Conservation (phyloP, 1,140 invertebrate genomes). For the Mesaphorura yosii region DNA sequence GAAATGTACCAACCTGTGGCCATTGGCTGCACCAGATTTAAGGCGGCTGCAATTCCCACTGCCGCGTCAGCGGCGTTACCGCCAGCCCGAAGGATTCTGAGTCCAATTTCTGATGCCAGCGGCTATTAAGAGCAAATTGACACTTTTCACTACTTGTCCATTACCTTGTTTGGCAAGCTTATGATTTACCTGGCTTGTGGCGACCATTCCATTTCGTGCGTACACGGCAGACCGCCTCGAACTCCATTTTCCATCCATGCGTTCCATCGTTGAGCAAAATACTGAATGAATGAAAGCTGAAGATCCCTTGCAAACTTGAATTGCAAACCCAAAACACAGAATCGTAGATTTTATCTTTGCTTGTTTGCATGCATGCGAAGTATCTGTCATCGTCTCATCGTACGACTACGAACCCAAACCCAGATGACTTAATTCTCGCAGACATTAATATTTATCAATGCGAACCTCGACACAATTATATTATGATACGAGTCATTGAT, state of each 20-base stretch:
- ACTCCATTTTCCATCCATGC: constrained; percentile 9
- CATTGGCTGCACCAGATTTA: constrained; percentile 36
- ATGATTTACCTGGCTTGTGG: constrained; percentile 5
- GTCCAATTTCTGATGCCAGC: neutral
- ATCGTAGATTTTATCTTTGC: too few relatives aligned
- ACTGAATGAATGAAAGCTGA: neutral
- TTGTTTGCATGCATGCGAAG: too few relatives aligned
- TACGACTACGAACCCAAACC: too few relatives aligned
- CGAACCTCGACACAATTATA: too few relatives aligned
- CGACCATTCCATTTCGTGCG: constrained; percentile 20
- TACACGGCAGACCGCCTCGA: constrained; percentile 16
- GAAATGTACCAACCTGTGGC: constrained; percentile 32
- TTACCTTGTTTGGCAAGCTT: neutral
- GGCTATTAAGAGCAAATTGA: neutral
- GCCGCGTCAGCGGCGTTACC: constrained; percentile 41
- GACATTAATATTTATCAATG: too few relatives aligned
- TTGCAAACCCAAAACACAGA: too few relatives aligned
- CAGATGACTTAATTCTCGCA: too few relatives aligned
- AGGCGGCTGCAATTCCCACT: constrained; percentile 37
- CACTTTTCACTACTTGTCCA: neutral
- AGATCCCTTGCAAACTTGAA: neutral
- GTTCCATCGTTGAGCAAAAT: neutral
- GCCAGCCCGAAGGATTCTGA: constrained; percentile 34
- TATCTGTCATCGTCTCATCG: too few relatives aligned
- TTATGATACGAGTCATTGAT: too few relatives aligned